Percentiles rank a stretch among this genome's conserved stretches.
These are phyloP conservation scores for Mungos mungo DNA, from an alignment of 2,113 vertebrate genomes.

Conservation along the genomic window DNA sequence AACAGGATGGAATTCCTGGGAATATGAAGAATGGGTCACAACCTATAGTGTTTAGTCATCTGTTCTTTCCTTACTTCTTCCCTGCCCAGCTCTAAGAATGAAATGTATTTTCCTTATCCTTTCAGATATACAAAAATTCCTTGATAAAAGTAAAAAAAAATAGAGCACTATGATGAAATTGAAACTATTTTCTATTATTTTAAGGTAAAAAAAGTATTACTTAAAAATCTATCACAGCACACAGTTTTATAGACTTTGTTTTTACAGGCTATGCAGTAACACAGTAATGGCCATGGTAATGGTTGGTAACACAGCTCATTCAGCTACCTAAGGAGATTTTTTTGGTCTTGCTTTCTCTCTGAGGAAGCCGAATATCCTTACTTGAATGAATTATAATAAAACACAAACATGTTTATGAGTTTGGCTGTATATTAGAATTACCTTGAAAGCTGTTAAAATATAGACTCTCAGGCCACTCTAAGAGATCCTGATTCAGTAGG, in stretches of 20 bases:
- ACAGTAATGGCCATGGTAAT: not conserved
- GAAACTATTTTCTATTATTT: not conserved
- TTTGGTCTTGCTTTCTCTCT: not conserved
- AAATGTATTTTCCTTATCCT: not conserved
- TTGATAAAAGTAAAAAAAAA: not conserved
- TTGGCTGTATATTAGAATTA: not conserved
- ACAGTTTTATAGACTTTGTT: not conserved
- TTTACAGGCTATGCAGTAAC: not conserved
- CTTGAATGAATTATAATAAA: not conserved
- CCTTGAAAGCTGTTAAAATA: not conserved
- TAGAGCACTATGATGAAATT: not conserved
- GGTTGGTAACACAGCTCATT: not conserved
- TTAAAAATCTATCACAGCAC: not conserved
- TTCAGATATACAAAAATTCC: not conserved
- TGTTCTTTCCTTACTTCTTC: not conserved
- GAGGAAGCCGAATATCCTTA: not conserved
- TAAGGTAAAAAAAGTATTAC: not conserved
- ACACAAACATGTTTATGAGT: not conserved
- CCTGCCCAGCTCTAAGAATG: not conserved
- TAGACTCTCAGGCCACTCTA: not conserved
- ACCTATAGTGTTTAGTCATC: not conserved
- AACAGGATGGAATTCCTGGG: not conserved
- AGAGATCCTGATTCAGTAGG: not conserved
- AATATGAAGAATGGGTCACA: not conserved
- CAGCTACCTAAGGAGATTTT: not conserved